These are phyloP conservation scores for Limonius californicus DNA, from an alignment of 1,140 invertebrate species.

Conservation along the genomic window DNA sequence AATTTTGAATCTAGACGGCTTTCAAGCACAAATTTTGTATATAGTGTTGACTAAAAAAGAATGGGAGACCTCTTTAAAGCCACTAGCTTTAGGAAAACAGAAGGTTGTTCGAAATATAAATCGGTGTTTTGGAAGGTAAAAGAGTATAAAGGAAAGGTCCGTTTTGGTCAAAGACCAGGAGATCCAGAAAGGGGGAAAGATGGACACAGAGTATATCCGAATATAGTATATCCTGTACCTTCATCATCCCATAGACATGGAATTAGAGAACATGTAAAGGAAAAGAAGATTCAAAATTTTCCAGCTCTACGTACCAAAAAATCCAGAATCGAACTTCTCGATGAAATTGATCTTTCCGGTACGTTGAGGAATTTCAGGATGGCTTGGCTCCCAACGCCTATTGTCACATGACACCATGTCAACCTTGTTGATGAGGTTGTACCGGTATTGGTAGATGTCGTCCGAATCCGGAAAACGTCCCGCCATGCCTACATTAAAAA, in stretches of 20 bases:
- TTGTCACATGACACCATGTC: conserved; percentile 78
- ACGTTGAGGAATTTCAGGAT: conserved; percentile 66
- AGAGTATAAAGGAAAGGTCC: too few relatives aligned
- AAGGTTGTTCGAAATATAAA: too few relatives aligned
- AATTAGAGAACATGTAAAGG: not conserved
- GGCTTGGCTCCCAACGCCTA: conserved; percentile 67
- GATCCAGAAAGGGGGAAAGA: too few relatives aligned
- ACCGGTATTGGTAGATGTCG: conserved; percentile 71
- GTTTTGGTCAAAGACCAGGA: not conserved
- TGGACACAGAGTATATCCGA: too few relatives aligned
- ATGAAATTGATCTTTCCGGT: conserved; percentile 79
- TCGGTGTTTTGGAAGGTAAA: too few relatives aligned
- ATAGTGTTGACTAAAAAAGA: too few relatives aligned
- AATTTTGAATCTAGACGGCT: too few relatives aligned
- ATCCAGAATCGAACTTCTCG: conserved; percentile 77
- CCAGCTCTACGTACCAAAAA: conserved; percentile 57
- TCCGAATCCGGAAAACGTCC: conserved; percentile 84
- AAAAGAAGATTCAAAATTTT: not conserved
- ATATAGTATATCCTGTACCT: too few relatives aligned
- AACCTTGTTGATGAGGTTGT: conserved; percentile 78
- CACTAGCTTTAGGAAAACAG: too few relatives aligned
- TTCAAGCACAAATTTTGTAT: too few relatives aligned
- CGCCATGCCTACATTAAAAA: conserved; percentile 66
- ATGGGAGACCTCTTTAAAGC: too few relatives aligned
- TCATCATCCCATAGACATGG: not conserved